Evolutionary conservation across 2,888 invertebrate species (phyloP), one percentile per base, ranked within the genome.

Genomic region (Brenthis ino): DNA sequence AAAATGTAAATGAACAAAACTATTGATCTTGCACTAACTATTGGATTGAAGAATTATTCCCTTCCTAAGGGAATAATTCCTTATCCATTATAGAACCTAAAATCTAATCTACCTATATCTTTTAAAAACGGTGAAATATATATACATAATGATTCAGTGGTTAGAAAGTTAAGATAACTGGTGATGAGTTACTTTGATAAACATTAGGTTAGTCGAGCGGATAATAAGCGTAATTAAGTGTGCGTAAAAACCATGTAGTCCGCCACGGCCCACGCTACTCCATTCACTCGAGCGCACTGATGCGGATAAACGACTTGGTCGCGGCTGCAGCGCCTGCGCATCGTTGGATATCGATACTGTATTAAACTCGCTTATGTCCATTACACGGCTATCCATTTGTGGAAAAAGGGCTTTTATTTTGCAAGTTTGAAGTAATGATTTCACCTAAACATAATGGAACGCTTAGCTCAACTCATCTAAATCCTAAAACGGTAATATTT

Each of bases 1-100:
- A 73, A 74, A 72, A 77, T 76, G 76, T 75, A 75, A 77, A 77
- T 76, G 71, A 76, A 73, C 70, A 55, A 54, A 37, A 55, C 70
- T 60, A 61, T 53, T 57, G 69, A 64, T 66, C 65, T 61, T 67
- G 67, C 54, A 60, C 54, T 47, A 12, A 60, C 37, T 54, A 53
- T 54, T 53, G 20, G 63, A 11, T 43, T 43, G 37, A 43, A 43
- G 2, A 8, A 43, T 8, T 43, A 43, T 43, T 43, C 37, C 11
- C 11, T 43, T 43, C 11, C 37, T 43, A 43, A 43, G 8, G 11
- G 37, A 43, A 11, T 43, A 43, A 20, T 20, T 20, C 1, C 1
- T 20, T 20, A 16, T 16, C 16, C 8, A 37, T 11, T 54, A 53
- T 20, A 54, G 2, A 54, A 12, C 11, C 13, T 24, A 11, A 43